phyloP scores from a whole-genome alignment of 2,888 invertebrate genomes.

The Eudasyphora cyanicolor region DNA sequence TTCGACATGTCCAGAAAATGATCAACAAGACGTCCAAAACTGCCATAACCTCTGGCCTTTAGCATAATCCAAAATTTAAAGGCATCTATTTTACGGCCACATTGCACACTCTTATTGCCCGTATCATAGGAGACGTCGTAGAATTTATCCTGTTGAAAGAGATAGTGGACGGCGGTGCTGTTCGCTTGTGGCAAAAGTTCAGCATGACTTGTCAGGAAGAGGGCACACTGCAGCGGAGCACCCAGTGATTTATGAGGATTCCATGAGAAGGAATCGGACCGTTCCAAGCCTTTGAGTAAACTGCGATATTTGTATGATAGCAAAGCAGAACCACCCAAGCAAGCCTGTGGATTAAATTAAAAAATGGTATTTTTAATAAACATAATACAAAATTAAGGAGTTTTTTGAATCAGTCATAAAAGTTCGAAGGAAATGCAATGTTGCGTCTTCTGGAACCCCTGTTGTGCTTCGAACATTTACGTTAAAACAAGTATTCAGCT shows the following conservation, averaged over 20 bases:
- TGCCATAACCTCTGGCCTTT: slow-evolving; percentile 87
- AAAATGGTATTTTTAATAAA: no score
- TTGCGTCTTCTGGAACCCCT: no score
- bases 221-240: slow-evolving; percentile 88
- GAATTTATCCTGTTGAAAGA: slow-evolving; percentile 92
- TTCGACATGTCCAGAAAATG: slow-evolving; percentile 84
- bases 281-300: slow-evolving; percentile 81
- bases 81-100: slow-evolving; percentile 94
- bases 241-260: slow-evolving; percentile 93
- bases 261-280: slow-evolving; percentile 90
- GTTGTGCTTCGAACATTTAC: no score
- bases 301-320: slow-evolving; percentile 84
- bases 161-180: slow-evolving; percentile 86
- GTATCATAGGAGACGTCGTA: slow-evolving; percentile 90
- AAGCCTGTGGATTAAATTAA: slow-evolving; percentile 81
- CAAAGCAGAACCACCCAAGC: slow-evolving; percentile 89
- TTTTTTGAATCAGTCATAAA: no score
- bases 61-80: slow-evolving; percentile 97
- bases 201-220: slow-evolving; percentile 82
- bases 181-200: slow-evolving; percentile 84
- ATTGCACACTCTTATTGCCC: slow-evolving; percentile 94
- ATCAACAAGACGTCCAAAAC: slow-evolving; percentile 84
- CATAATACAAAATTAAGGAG: no score
- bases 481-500: no score
- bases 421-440: no score